Evolutionary conservation across 1,140 invertebrate genomes (phyloP).

Genomic region (Trissolcus basalis): DNA sequence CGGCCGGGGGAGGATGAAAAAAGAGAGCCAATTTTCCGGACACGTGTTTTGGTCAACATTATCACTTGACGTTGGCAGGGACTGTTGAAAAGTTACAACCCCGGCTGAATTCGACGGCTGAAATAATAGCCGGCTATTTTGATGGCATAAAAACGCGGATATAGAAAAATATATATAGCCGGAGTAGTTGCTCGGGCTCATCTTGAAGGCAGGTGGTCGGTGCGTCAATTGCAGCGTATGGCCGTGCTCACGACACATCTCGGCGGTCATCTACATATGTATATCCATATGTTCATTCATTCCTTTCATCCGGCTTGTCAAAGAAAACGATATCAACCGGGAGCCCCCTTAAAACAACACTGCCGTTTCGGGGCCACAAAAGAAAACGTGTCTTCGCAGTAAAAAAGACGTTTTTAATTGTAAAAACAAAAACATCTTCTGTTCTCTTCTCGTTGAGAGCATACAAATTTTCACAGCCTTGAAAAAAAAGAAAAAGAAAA

Average conservation of each 20-base stretch:
- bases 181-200: no score
- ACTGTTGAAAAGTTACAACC: neutral
- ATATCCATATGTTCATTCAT: slow-evolving; percentile 49
- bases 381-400: neutral
- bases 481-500: no score
- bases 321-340: slow-evolving; percentile 31
- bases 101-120: slow-evolving; percentile 1
- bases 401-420: no score
- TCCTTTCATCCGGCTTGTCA: slow-evolving; percentile 51
- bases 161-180: slow-evolving; percentile 55
- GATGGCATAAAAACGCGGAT: slow-evolving; percentile 48
- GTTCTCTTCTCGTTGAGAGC: no score
- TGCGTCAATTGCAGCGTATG: slow-evolving; percentile 22
- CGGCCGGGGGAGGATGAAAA: no score
- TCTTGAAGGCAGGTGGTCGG: slow-evolving; percentile 45
- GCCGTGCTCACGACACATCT: slow-evolving; percentile 34
- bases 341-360: slow-evolving; percentile 25
- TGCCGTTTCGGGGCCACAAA: neutral
- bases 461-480: no score
- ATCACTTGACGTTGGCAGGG: neutral
- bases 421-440: no score
- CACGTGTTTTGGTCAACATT: neutral
- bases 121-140: slow-evolving; percentile 43
- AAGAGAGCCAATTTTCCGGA: no score
- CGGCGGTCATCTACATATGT: slow-evolving; percentile 39